Evolutionary conservation across 2,797 vertebrate species (phyloP).

Genomic region (Oceanodroma leucorhoa): DNA sequence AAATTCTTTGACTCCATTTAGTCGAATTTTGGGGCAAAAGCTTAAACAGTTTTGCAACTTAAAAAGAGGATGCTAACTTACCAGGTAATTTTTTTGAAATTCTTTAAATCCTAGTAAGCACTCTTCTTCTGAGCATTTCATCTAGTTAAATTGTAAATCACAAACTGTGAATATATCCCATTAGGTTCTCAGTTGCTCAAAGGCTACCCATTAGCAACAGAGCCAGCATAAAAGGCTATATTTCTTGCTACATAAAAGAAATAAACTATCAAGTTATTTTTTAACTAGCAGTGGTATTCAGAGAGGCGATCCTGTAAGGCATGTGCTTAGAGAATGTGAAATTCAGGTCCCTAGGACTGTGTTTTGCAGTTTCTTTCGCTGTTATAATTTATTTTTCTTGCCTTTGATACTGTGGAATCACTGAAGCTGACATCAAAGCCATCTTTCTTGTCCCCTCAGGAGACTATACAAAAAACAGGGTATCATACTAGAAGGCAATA

Average conservation of each 20-base stretch:
- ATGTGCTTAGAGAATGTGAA: constrained; percentile 5
- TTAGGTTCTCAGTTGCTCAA: constrained; percentile 13
- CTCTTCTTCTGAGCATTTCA: neutral
- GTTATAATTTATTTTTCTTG: constrained; percentile 51
- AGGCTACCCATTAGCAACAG: constrained; percentile 21
- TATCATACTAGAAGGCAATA: constrained; percentile 6
- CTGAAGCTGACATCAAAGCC: constrained; percentile 52
- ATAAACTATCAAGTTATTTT: constrained; percentile 32
- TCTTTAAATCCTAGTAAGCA: neutral
- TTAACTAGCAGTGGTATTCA: constrained; percentile 9
- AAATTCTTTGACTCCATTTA: neutral
- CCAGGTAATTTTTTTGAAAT: neutral
- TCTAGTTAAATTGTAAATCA: constrained; percentile 8
- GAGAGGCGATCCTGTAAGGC: neutral
- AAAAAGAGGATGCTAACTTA: neutral
- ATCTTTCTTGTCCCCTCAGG: constrained; percentile 25
- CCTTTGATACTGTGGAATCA: constrained; percentile 49
- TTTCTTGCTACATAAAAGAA: constrained; percentile 38
- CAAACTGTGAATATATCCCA: neutral
- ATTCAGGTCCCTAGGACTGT: constrained; percentile 17
- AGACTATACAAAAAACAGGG: neutral
- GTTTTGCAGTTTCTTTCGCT: constrained; percentile 31
- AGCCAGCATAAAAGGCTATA: neutral
- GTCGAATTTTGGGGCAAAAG: neutral
- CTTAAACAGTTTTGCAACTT: neutral